A percentile compares a stretch with the other conserved stretches of the same genome.
These are phyloP conservation scores for Patella ulyssiponensis DNA, from an alignment of 2,888 invertebrate species.

Conservation along the genomic window DNA sequence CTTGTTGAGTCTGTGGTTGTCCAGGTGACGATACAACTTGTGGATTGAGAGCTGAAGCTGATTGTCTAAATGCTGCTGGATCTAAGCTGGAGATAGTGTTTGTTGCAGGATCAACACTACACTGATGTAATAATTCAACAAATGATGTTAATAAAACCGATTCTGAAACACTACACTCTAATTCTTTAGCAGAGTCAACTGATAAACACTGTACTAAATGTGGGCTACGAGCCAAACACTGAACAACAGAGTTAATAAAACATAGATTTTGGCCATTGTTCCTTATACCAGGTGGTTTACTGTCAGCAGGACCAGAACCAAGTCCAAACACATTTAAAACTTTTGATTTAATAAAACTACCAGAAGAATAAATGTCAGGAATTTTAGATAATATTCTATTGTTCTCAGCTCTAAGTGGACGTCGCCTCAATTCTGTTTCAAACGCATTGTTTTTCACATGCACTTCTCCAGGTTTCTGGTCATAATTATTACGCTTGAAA, in stretches of 20 bases:
- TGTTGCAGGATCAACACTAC: constrained; percentile 42
- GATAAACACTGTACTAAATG: constrained; percentile 50
- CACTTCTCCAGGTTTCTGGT: neutral
- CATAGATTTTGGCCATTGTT: constrained; percentile 68
- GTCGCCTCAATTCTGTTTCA: constrained; percentile 19
- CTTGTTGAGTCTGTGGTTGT: constrained; percentile 59
- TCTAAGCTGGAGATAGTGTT: constrained; percentile 41
- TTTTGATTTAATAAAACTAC: constrained; percentile 46
- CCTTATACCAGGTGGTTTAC: constrained; percentile 58
- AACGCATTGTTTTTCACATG: neutral
- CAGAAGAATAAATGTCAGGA: constrained; percentile 16
- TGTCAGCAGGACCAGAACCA: constrained; percentile 18
- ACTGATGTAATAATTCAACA: constrained; percentile 50
- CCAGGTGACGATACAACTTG: constrained; percentile 50
- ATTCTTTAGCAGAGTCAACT: constrained; percentile 46
- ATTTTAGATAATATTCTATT: neutral
- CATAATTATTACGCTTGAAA: too few species aligned
- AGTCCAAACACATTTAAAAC: constrained; percentile 59
- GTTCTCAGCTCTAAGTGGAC: constrained; percentile 22
- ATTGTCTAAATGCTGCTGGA: constrained; percentile 51
- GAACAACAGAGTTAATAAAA: constrained; percentile 68
- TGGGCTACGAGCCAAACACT: constrained; percentile 66
- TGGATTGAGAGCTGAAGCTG: constrained; percentile 49
- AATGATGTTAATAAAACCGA: constrained; percentile 50
- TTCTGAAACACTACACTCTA: constrained; percentile 56